Base-by-base conservation (phyloP, 2,797 vertebrate species). In the Austrolebias charrua region DNA sequence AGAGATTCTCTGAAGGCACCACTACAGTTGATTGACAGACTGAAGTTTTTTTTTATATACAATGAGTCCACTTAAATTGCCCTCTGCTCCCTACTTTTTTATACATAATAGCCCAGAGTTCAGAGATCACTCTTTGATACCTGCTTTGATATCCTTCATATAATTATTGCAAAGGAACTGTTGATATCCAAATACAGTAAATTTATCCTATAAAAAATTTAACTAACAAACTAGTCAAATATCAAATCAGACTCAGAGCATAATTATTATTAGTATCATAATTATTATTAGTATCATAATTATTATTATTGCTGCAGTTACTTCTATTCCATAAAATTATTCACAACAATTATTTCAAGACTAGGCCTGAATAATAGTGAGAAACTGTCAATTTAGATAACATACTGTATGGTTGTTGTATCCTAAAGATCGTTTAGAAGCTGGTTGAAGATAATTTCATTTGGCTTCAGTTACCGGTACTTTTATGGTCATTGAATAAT, bases 11-110 rank as follows among this genome's bases (percentile, higher is more conserved):
- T 78, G 71, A 82, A 82, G 81, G 76, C 68, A 31, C 51, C 35
- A 59, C 45, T 76, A 65, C 50, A 24, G 58, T 74, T 91, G 89
- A 91, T 82, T 89, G 88, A 88, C 90, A 86, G 86, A 63, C 68
- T 63, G 55, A 73, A 73, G 75, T 87, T 87, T 87, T 71, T 55
- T 44, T 44, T 56, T 8, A 43, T n/a, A n/a, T 24, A 20, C n/a
- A 47, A 79, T 82, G 80, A 86, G 74, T 88, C 78, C 71, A 57
- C 72, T 79, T 72, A 78, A 82, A 84, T 83, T 80, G 69, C 79
- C 64, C 79, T 60, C 65, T 70, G 69, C 68, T 69, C 56, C 53
- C 38, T 33, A 42, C 78, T 46, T 45, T n/a, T 85, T 71, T 83
- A 58, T 75, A n/a, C 70, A 68, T 71, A 74, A 57, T 58, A n/a